These are phyloP conservation scores for Cebidichthys violaceus DNA, from an alignment of 2,113 vertebrate genomes.

Conservation along the genomic window DNA sequence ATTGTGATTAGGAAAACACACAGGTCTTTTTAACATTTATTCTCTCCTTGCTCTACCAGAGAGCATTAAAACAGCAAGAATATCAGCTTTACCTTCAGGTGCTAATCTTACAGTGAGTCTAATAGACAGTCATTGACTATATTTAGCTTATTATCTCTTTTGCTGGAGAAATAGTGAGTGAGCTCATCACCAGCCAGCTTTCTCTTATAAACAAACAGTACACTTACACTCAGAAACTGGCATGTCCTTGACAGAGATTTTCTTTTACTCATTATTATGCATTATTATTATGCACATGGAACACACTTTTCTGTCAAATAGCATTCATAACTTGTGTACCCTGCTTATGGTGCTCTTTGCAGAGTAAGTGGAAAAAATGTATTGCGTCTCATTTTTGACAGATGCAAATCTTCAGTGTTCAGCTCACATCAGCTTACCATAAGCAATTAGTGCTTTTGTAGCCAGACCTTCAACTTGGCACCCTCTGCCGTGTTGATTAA, in stretches of 20 bases:
- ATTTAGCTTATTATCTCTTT: slow-evolving; percentile 33
- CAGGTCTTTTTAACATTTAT: slow-evolving; percentile 21
- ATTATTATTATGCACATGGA: neutral
- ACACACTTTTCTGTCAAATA: slow-evolving; percentile 29
- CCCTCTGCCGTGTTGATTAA: slow-evolving; percentile 73
- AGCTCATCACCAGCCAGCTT: slow-evolving; percentile 30
- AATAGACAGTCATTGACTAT: slow-evolving; percentile 14
- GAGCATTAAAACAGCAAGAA: neutral
- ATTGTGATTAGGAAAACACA: slow-evolving; percentile 18
- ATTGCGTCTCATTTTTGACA: slow-evolving; percentile 23
- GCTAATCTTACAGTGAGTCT: slow-evolving; percentile 30
- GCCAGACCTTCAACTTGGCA: slow-evolving; percentile 59
- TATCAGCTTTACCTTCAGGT: slow-evolving; percentile 29
- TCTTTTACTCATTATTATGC: slow-evolving; percentile 22
- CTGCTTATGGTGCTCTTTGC: slow-evolving; percentile 20
- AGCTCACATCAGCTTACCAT: slow-evolving; percentile 19
- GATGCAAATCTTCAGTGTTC: slow-evolving; percentile 40
- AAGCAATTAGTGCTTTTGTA: slow-evolving; percentile 17
- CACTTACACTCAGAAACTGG: neutral
- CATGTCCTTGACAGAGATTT: slow-evolving; percentile 41
- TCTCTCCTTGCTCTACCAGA: slow-evolving; percentile 4
- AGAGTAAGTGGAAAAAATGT: slow-evolving; percentile 36
- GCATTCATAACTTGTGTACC: slow-evolving; percentile 19
- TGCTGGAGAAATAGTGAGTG: slow-evolving; percentile 22
- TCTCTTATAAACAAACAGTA: slow-evolving; percentile 12